Conservation (phyloP, 92 coral and sea anemone genomes). For the Pocillopora grandis region DNA sequence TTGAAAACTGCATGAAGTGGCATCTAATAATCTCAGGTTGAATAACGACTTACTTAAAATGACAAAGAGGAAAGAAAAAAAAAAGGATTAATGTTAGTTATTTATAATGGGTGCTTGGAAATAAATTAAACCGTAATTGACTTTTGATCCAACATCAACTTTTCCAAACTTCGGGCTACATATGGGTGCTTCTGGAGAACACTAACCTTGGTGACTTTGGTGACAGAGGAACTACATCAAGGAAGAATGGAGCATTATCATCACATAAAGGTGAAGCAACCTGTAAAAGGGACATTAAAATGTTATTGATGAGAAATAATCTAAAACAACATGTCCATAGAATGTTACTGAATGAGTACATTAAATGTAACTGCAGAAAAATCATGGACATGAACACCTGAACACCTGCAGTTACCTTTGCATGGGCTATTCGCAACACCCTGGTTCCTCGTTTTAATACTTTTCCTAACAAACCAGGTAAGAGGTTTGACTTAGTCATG, state of each 20-base stretch:
- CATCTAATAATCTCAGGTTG: constrained; percentile 79
- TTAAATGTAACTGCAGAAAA: neutral
- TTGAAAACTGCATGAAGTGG: constrained; percentile 79
- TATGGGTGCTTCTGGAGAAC: no score
- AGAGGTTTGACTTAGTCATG: constrained; percentile 65
- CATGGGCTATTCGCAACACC: constrained; percentile 78
- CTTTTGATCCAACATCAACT: no score
- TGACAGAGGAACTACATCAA: constrained; percentile 76
- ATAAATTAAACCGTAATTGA: no score
- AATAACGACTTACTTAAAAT: constrained; percentile 58
- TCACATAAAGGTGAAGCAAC: constrained; percentile 74
- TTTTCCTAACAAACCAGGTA: constrained; percentile 67
- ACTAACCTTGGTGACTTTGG: constrained; percentile 57
- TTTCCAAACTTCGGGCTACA: no score
- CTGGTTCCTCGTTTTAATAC: constrained; percentile 77
- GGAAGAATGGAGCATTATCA: constrained; percentile 55
- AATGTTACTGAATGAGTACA: neutral
- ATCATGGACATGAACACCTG: neutral
- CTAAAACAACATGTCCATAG: neutral
- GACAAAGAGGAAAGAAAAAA: neutral
- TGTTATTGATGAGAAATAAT: neutral
- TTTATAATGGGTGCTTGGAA: no score
- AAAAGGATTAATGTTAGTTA: no score
- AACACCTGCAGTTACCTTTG: constrained; percentile 50
- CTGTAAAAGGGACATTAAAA: constrained; percentile 12